Evolutionary conservation across 1,140 invertebrate genomes (phyloP).

Genomic region (Wasmannia auropunctata): DNA sequence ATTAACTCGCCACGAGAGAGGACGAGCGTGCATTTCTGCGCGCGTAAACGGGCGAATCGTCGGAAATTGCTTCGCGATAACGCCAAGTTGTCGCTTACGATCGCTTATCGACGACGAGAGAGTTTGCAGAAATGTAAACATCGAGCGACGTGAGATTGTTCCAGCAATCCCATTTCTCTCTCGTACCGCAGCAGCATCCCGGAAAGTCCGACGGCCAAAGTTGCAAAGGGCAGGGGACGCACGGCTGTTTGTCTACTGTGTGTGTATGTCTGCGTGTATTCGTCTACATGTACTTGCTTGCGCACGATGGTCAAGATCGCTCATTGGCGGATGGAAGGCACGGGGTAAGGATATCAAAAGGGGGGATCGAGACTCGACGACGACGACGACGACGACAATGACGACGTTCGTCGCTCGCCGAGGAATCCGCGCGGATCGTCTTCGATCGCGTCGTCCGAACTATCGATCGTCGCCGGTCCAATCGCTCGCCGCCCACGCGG

Average conservation of each 20-base stretch:
- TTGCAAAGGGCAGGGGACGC: conserved; percentile 47
- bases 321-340: conserved; percentile 83
- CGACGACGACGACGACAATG: conserved; percentile 20
- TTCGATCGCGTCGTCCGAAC: conserved; percentile 64
- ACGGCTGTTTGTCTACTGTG: not conserved
- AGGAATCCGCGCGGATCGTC: conserved; percentile 22
- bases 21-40: conserved; percentile 17
- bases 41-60: not conserved
- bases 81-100: conserved; percentile 11
- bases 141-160: conserved; percentile 41
- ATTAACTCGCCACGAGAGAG: not conserved
- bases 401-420: conserved; percentile 37
- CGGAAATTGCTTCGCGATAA: conserved; percentile 31
- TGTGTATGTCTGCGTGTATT: not conserved
- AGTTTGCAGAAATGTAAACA: conserved; percentile 34
- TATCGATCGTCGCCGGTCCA: conserved; percentile 88
- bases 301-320: conserved; percentile 73
- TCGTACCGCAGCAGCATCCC: conserved; percentile 35
- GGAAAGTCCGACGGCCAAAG: conserved; percentile 62
- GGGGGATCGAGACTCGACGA: conserved; percentile 53
- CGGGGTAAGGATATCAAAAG: conserved; percentile 84
- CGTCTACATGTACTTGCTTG: not conserved
- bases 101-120: conserved; percentile 29
- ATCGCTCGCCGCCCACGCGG: conserved; percentile 94
- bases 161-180: conserved; percentile 54